These are phyloP conservation scores for Onthophagus sagittarius DNA, from an alignment of 2,888 invertebrate genomes.

Conservation along the genomic window DNA sequence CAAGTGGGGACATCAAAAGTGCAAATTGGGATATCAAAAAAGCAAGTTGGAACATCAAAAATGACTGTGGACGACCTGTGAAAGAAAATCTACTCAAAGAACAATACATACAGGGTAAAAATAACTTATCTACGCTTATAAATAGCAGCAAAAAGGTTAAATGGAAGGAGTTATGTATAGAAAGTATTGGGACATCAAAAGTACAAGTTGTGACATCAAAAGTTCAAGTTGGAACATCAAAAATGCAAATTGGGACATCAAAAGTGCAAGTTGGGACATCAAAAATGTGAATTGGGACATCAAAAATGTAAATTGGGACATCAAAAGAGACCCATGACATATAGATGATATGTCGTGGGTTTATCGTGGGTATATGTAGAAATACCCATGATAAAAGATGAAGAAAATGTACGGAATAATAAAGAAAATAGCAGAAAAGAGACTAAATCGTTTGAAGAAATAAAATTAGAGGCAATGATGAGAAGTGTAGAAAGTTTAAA, in stretches of 20 bases:
- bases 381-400: neutral
- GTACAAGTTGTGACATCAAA: too few relatives aligned
- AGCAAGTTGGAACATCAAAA: conserved; percentile 5
- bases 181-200: conserved; percentile 12
- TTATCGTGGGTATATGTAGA: too few relatives aligned
- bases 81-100: neutral
- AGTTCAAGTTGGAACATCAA: too few relatives aligned
- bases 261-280: conserved; percentile 14
- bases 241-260: too few relatives aligned
- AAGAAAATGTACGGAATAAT: too few relatives aligned
- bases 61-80: neutral
- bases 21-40: too few relatives aligned
- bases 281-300: neutral
- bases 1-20: too few relatives aligned
- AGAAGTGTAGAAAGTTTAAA: neutral
- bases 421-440: too few relatives aligned
- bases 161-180: conserved; percentile 9
- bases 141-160: neutral
- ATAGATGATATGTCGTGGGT: too few relatives aligned
- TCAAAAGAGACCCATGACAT: neutral
- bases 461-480: conserved; percentile 6
- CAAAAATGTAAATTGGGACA: neutral
- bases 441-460: too few relatives aligned
- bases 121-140: too few relatives aligned
- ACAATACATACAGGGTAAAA: conserved; percentile 2